Evolutionary conservation across 2,888 invertebrate genomes (phyloP).

Genomic region (Lepidocyrtoides sp.): DNA sequence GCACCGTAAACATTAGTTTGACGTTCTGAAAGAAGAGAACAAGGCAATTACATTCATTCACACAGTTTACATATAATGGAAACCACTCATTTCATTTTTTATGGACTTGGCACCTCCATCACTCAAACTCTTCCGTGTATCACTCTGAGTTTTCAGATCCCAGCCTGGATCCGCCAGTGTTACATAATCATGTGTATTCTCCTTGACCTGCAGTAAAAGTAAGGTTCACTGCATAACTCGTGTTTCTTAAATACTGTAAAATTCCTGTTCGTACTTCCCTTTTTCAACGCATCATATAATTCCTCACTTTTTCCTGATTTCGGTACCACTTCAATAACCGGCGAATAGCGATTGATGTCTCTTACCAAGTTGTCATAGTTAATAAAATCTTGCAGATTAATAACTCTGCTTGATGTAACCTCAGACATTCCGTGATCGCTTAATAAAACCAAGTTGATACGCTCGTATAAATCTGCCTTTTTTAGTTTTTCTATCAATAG

Average conservation of each 20-base stretch:
- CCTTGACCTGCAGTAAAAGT: conserved; percentile 89
- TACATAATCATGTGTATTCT: conserved; percentile 89
- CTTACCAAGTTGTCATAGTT: conserved; percentile 87
- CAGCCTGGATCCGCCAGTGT: conserved; percentile 89
- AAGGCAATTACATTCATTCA: neutral
- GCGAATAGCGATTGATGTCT: conserved; percentile 88
- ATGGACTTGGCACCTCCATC: neutral
- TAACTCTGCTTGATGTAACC: conserved; percentile 88
- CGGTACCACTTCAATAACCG: conserved; percentile 89
- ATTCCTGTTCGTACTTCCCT: conserved; percentile 86
- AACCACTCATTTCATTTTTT: neutral
- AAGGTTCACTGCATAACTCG: conserved; percentile 85
- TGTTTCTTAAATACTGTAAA: conserved; percentile 87
- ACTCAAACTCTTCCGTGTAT: neutral
- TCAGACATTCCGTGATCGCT: conserved; percentile 92
- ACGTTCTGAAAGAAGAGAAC: neutral
- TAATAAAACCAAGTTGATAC: conserved; percentile 90
- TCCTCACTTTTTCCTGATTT: conserved; percentile 87
- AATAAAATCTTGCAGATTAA: conserved; percentile 88
- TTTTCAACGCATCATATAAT: conserved; percentile 87
- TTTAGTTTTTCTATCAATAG: conserved; percentile 88
- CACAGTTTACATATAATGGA: neutral
- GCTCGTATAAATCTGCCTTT: conserved; percentile 87
- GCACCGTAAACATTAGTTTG: conserved; percentile 87
- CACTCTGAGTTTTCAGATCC: conserved; percentile 86